phyloP scores from a whole-genome alignment of 1,140 invertebrate genomes.

The Halesus radiatus region DNA sequence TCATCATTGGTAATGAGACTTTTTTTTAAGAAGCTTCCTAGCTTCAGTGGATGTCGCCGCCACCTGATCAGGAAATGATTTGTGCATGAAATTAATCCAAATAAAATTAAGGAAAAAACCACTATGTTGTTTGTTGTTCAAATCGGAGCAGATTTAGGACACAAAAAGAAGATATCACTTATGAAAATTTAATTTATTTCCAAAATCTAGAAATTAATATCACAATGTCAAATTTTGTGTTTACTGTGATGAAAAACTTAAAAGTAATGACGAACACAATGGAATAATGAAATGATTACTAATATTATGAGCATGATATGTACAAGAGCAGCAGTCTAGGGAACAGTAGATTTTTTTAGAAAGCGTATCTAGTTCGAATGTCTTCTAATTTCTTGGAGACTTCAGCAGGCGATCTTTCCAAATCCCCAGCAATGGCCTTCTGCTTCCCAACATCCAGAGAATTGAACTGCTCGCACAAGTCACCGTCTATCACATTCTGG shows the following conservation, averaged over 20 bases:
- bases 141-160: background rate
- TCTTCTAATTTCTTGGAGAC: slow-evolving; percentile 97
- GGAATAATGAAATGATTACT: slow-evolving; percentile 3
- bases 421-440: slow-evolving; percentile 93
- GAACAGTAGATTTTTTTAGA: slow-evolving; percentile 71
- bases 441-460: slow-evolving; percentile 95
- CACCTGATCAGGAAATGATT: too few relatives aligned
- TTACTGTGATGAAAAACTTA: slow-evolving; percentile 13
- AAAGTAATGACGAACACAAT: slow-evolving; percentile 7
- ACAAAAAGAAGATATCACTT: background rate
- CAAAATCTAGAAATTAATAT: slow-evolving; percentile 28
- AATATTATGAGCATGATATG: background rate
- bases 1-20: too few relatives aligned
- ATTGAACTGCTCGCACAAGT: slow-evolving; percentile 99
- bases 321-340: background rate
- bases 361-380: slow-evolving; percentile 93
- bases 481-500: slow-evolving; percentile 97
- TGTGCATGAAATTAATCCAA: too few relatives aligned
- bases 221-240: slow-evolving; percentile 24
- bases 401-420: slow-evolving; percentile 95
- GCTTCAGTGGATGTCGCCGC: too few relatives aligned
- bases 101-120: too few relatives aligned
- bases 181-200: slow-evolving; percentile 11
- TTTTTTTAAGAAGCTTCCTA: too few relatives aligned
- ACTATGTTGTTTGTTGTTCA: too few relatives aligned